These are phyloP conservation scores for Corella eumyota DNA, from an alignment of 23 tunicate genomes.

Conservation along the genomic window DNA sequence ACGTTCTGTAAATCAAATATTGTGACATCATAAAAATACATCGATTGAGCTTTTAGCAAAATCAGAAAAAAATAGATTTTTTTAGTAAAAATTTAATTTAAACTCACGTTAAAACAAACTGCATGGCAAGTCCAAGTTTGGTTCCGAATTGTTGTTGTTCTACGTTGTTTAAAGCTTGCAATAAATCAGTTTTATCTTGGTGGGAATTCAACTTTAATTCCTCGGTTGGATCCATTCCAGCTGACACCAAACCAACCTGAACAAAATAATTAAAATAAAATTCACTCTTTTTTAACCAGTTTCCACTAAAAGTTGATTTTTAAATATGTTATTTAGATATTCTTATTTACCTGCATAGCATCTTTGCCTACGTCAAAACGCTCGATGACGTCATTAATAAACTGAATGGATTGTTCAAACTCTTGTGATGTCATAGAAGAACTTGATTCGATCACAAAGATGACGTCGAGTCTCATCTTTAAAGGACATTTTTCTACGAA, in stretches of 20 bases:
- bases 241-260: background rate
- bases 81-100: too few relatives aligned
- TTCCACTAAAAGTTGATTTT: too few relatives aligned
- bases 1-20: conserved; percentile 2
- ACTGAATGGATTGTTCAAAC: conserved; percentile 1
- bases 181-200: too few relatives aligned
- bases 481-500: conserved; percentile 22
- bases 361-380: conserved; percentile 22
- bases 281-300: too few relatives aligned
- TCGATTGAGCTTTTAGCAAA: too few relatives aligned
- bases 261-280: background rate
- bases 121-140: background rate
- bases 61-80: too few relatives aligned
- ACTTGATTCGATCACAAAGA: conserved; percentile 29
- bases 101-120: too few relatives aligned
- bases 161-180: too few relatives aligned
- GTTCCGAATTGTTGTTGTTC: too few relatives aligned
- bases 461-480: conserved; percentile 22
- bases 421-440: conserved; percentile 21
- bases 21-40: too few relatives aligned
- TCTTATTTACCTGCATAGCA: conserved; percentile 34
- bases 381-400: conserved; percentile 7
- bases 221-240: background rate
- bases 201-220: too few relatives aligned
- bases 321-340: too few relatives aligned